Percentiles rank a stretch among this genome's conserved stretches.
Evolutionary conservation across 2,113 vertebrate genomes (phyloP).

Genomic region (Diphyllodes magnificus): DNA sequence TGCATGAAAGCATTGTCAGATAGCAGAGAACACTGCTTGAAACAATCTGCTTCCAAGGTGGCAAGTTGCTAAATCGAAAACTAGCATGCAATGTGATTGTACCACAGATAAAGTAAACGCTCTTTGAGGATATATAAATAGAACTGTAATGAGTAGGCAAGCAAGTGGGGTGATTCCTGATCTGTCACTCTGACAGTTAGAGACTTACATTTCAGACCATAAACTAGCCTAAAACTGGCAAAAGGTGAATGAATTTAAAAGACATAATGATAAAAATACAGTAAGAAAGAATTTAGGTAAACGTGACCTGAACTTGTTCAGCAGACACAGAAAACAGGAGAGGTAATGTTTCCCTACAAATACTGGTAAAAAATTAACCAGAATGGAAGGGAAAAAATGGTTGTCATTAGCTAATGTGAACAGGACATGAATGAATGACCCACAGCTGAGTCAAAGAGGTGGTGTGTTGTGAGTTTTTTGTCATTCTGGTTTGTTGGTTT

Average conservation of each 20-base stretch:
- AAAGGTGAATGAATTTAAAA: not conserved
- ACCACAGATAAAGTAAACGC: slow-evolving; percentile 48
- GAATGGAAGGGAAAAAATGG: not conserved
- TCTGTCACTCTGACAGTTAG: not conserved
- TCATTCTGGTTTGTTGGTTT: not conserved
- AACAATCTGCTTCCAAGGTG: slow-evolving; percentile 1
- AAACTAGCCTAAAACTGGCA: not conserved
- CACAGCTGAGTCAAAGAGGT: not conserved
- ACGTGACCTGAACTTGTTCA: not conserved
- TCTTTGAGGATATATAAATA: slow-evolving; percentile 52
- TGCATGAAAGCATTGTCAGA: not conserved
- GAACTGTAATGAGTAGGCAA: slow-evolving; percentile 14
- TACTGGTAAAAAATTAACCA: slow-evolving; percentile 1
- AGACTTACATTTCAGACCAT: not conserved
- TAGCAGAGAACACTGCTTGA: slow-evolving; percentile 3
- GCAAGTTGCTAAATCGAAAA: slow-evolving; percentile 53
- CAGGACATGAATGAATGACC: not conserved
- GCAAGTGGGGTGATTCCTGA: slow-evolving; percentile 35
- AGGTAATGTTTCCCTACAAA: not conserved
- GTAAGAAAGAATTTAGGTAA: not conserved
- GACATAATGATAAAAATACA: not conserved
- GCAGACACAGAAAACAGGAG: not conserved
- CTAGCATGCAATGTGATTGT: slow-evolving; percentile 42
- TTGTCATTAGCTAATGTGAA: not conserved
- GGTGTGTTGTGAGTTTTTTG: not conserved